A percentile compares a stretch with the other conserved stretches of the same genome.
These are phyloP conservation scores for Pogonognathellus flavescens DNA, from an alignment of 1,140 invertebrate genomes.

Conservation along the genomic window DNA sequence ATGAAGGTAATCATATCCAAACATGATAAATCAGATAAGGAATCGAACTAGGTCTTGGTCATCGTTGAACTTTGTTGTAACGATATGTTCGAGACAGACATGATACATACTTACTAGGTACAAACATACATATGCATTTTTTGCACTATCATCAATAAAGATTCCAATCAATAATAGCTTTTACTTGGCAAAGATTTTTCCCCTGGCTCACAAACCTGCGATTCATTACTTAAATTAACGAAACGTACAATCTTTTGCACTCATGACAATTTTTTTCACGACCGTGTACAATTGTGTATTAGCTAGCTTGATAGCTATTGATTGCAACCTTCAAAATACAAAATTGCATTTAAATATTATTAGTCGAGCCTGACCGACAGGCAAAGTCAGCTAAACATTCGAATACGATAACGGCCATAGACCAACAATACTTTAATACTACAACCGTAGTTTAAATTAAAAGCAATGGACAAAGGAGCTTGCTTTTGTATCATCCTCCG, in stretches of 20 bases:
- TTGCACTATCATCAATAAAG: conserved; percentile 19
- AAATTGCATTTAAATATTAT: not conserved
- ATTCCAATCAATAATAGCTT: conserved; percentile 21
- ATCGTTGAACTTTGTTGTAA: not conserved
- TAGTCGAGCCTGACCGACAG: not conserved
- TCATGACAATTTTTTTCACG: not conserved
- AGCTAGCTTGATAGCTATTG: not conserved
- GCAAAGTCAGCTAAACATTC: not conserved
- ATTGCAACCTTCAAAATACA: conserved; percentile 30
- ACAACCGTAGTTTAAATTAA: conserved; percentile 22
- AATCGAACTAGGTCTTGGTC: conserved; percentile 38
- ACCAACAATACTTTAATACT: not conserved
- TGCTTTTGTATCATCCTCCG: conserved; percentile 8
- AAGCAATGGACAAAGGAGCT: not conserved
- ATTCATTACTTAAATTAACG: conserved; percentile 1
- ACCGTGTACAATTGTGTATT: not conserved
- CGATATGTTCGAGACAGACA: no score
- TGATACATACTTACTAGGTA: not conserved
- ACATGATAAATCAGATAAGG: conserved; percentile 26
- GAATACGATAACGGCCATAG: not conserved
- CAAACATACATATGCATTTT: not conserved
- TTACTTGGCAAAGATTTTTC: no score
- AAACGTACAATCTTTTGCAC: not conserved
- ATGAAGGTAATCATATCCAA: conserved; percentile 4
- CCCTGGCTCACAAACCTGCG: no score